Conservation (phyloP, 2,888 invertebrate species). For the Eubasilissa splendida region DNA sequence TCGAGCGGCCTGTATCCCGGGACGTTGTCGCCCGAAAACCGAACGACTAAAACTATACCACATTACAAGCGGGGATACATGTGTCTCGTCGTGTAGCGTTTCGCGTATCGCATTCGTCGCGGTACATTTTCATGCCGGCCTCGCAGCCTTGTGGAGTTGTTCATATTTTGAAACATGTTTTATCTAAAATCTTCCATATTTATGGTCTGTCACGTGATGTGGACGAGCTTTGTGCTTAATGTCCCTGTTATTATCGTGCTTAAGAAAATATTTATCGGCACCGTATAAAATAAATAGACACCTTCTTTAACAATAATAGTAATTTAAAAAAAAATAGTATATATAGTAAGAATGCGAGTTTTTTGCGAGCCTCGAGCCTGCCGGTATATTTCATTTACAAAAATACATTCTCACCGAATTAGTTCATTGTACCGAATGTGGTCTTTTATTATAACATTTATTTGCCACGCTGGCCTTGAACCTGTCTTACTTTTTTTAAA, state of each 20-base stretch:
- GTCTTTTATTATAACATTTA: neutral
- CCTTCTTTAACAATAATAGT: too few relatives aligned
- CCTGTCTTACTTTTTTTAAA: too few relatives aligned
- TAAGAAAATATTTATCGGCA: too few relatives aligned
- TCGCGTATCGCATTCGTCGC: neutral
- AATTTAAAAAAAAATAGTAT: too few relatives aligned
- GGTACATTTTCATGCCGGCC: neutral
- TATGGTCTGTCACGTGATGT: slow-evolving; percentile 14
- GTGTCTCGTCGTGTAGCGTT: neutral
- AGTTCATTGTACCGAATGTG: neutral
- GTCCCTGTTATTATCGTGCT: neutral
- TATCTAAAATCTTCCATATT: neutral
- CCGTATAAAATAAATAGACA: too few relatives aligned
- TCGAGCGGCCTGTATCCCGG: neutral
- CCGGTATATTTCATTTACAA: too few relatives aligned
- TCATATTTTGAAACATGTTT: slow-evolving; percentile 6
- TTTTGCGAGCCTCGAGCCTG: too few relatives aligned
- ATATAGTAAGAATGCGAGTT: too few relatives aligned
- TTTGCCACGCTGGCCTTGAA: too few relatives aligned
- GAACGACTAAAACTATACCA: neutral
- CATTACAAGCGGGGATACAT: neutral
- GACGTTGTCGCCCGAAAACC: neutral
- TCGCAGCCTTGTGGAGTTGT: neutral
- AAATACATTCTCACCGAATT: neutral
- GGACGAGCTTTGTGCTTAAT: neutral